A percentile compares a stretch with the other conserved stretches of the same genome.
Conservation (phyloP, 2,113 vertebrate species). For the Gadus macrocephalus region DNA sequence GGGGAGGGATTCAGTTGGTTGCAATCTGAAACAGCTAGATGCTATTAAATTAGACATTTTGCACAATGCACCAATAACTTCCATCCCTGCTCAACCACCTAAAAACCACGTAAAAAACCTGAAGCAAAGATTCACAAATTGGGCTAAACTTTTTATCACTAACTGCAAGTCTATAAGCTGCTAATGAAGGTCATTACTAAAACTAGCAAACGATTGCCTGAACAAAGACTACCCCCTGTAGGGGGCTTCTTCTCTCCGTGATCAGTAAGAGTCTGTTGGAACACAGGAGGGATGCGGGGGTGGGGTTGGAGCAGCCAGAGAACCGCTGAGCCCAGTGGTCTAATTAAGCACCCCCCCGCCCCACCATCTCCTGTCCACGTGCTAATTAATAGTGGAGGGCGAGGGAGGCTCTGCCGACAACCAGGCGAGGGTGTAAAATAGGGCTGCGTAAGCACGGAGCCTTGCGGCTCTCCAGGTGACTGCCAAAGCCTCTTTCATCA, state of each 20-base stretch:
- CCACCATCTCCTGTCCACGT: constrained; percentile 38
- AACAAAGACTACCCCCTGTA: constrained; percentile 26
- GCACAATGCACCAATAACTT: too few species aligned
- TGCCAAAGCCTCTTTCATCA: constrained; percentile 53
- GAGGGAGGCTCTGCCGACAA: constrained; percentile 61
- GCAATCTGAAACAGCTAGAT: too few species aligned
- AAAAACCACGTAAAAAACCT: too few species aligned
- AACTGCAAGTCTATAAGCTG: too few species aligned
- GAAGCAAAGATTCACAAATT: too few species aligned
- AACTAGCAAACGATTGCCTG: constrained; percentile 28
- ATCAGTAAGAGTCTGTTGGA: constrained; percentile 60
- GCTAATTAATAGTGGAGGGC: constrained; percentile 64
- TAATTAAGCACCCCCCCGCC: constrained; percentile 52
- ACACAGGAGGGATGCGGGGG: constrained; percentile 6
- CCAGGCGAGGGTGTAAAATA: constrained; percentile 51
- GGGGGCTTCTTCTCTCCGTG: constrained; percentile 40
- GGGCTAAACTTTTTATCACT: too few species aligned
- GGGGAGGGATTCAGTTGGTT: too few species aligned
- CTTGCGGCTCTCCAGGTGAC: constrained; percentile 53
- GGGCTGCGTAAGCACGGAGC: constrained; percentile 49
- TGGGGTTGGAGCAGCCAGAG: constrained; percentile 32
- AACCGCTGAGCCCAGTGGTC: constrained; percentile 48
- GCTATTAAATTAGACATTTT: too few species aligned
- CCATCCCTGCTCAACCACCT: too few species aligned
- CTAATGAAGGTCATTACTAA: constrained; percentile 14